Conservation (phyloP, 2,888 invertebrate species). For the Andrena bicolor region DNA sequence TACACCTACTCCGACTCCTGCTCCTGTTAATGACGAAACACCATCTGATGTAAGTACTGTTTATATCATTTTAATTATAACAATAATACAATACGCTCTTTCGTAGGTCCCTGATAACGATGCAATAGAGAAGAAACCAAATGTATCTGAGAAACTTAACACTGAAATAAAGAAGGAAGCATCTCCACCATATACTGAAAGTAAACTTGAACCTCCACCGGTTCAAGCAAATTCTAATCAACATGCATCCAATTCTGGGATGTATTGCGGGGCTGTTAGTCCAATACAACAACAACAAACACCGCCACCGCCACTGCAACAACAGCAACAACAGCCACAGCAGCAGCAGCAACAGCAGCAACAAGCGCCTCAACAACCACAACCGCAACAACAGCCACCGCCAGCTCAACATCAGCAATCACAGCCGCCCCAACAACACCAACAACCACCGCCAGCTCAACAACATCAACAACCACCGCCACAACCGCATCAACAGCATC, state of each 20-base stretch:
- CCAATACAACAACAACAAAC: slow-evolving; percentile 71
- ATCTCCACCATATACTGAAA: slow-evolving; percentile 80
- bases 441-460: slow-evolving; percentile 73
- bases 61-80: slow-evolving; percentile 9
- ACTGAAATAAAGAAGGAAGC: slow-evolving; percentile 79
- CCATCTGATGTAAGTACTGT: slow-evolving; percentile 77
- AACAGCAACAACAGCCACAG: slow-evolving; percentile 37
- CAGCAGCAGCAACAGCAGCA: slow-evolving; percentile 22
- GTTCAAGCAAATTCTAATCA: slow-evolving; percentile 66
- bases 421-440: slow-evolving; percentile 60
- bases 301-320: slow-evolving; percentile 50
- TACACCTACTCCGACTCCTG: slow-evolving; percentile 83
- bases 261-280: slow-evolving; percentile 78
- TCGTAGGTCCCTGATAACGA: slow-evolving; percentile 79
- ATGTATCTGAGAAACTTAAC: slow-evolving; percentile 75
- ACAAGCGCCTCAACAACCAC: slow-evolving; percentile 59
- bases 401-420: slow-evolving; percentile 53
- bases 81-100: not conserved
- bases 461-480: slow-evolving; percentile 69
- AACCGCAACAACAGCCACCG: slow-evolving; percentile 39
- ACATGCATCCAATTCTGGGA: slow-evolving; percentile 70
- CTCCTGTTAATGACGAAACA: slow-evolving; percentile 80
- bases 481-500: slow-evolving; percentile 44
- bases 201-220: slow-evolving; percentile 75
- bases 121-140: slow-evolving; percentile 77